Percentiles rank a stretch among this genome's conserved stretches.
Evolutionary conservation across 2,888 invertebrate genomes (phyloP).

Genomic region (Anthophora plumipes): DNA sequence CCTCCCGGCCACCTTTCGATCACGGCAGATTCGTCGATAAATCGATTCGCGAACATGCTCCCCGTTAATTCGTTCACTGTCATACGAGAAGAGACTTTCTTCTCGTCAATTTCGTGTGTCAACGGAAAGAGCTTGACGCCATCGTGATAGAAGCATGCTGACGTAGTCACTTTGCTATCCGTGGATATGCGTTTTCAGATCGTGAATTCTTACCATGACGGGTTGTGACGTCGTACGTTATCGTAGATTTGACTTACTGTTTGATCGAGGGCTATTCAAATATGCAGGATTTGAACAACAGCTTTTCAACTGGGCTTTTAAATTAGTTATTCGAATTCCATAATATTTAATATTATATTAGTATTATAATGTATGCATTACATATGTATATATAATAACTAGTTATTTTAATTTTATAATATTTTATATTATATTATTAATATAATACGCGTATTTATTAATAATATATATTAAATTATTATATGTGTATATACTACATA

Average conservation of each 20-base stretch:
- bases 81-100: slow-evolving; percentile 14
- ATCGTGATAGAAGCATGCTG: background rate
- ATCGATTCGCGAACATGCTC: slow-evolving; percentile 41
- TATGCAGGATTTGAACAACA: no score
- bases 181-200: background rate
- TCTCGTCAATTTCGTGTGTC: slow-evolving; percentile 10
- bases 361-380: no score
- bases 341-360: no score
- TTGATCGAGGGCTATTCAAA: no score
- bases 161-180: background rate
- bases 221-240: background rate
- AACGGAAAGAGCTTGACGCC: slow-evolving; percentile 6
- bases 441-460: no score
- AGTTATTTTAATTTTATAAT: no score
- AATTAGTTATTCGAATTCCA: no score
- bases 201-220: background rate
- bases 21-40: slow-evolving; percentile 58
- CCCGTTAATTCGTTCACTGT: slow-evolving; percentile 47
- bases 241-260: background rate
- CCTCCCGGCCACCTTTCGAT: slow-evolving; percentile 49
- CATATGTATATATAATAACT: no score
- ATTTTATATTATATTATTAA: no score
- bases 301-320: background rate
- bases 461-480: no score
- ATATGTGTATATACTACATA: no score